A percentile compares a stretch with the other conserved stretches of the same genome.
These are phyloP conservation scores for Syrmaticus mikado DNA, from an alignment of 2,113 vertebrate species.

Conservation along the genomic window DNA sequence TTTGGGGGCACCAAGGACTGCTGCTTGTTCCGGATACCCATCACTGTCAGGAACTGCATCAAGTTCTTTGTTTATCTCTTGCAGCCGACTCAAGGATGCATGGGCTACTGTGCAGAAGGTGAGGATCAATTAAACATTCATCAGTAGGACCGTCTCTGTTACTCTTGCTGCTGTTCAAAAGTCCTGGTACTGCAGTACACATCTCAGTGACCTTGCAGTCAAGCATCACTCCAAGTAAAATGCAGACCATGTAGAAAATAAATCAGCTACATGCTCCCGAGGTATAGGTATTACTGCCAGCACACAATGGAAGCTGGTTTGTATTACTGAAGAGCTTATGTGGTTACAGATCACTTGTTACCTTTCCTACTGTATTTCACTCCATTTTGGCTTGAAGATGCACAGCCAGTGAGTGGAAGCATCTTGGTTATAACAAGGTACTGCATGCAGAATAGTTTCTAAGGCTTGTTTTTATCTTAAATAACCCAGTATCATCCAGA, in stretches of 20 bases:
- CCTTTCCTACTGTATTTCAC: conserved; percentile 48
- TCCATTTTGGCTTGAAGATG: conserved; percentile 21
- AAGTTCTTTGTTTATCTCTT: conserved; percentile 81
- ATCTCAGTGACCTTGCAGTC: conserved; percentile 40
- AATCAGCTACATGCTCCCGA: conserved; percentile 59
- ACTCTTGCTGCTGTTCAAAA: conserved; percentile 4
- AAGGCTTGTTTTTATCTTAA: conserved; percentile 63
- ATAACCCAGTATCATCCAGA: neutral
- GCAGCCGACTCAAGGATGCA: conserved; percentile 81
- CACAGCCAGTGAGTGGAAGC: neutral
- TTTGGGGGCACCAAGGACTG: conserved; percentile 74
- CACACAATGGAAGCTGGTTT: conserved; percentile 35
- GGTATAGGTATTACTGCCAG: conserved; percentile 48
- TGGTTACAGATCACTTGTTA: conserved; percentile 48
- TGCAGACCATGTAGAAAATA: conserved; percentile 36
- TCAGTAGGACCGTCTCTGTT: neutral
- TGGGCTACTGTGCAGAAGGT: conserved; percentile 84
- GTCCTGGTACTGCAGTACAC: neutral
- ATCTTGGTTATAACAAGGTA: neutral
- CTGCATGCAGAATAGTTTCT: conserved; percentile 33
- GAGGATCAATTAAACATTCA: conserved; percentile 17
- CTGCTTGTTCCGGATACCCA: conserved; percentile 78
- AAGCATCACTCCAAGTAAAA: conserved; percentile 21
- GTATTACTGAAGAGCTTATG: neutral
- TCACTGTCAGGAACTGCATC: conserved; percentile 77